Conservation (phyloP, 2,797 vertebrate species). For the Acrossocheilus wenchowensis region DNA sequence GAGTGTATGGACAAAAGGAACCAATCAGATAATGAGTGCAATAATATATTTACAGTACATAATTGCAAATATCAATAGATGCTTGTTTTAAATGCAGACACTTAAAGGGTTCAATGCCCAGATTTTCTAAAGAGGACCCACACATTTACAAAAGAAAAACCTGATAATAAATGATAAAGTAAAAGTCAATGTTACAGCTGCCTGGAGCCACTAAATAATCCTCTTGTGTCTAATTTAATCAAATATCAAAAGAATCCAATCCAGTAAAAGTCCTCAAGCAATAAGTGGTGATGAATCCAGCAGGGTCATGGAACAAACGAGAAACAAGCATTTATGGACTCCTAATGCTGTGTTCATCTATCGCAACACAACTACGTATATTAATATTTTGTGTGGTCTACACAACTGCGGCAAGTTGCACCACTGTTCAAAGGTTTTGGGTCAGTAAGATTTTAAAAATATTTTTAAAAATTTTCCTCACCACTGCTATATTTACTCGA, state of each 20-base stretch:
- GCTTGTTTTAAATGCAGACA: background rate
- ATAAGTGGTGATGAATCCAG: background rate
- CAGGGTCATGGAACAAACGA: background rate
- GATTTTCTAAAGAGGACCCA: background rate
- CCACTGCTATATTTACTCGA: background rate
- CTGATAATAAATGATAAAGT: background rate
- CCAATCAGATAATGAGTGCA: conserved; percentile 22
- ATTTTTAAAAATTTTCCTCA: background rate
- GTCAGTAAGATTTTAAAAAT: background rate
- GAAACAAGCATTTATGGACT: background rate
- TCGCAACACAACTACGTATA: background rate
- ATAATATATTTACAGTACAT: background rate
- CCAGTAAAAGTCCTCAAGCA: background rate
- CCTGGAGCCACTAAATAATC: background rate
- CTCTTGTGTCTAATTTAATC: background rate
- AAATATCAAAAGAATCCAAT: background rate
- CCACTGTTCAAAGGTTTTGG: background rate
- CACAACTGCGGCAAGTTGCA: background rate
- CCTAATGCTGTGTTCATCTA: background rate
- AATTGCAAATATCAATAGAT: background rate
- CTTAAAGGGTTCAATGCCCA: background rate
- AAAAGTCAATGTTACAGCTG: background rate
- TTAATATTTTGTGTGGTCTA: background rate
- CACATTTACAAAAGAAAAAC: background rate
- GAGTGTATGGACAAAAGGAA: conserved; percentile 33